These are phyloP conservation scores for Candidula unifasciata DNA, from an alignment of 2,888 invertebrate genomes.

Conservation along the genomic window DNA sequence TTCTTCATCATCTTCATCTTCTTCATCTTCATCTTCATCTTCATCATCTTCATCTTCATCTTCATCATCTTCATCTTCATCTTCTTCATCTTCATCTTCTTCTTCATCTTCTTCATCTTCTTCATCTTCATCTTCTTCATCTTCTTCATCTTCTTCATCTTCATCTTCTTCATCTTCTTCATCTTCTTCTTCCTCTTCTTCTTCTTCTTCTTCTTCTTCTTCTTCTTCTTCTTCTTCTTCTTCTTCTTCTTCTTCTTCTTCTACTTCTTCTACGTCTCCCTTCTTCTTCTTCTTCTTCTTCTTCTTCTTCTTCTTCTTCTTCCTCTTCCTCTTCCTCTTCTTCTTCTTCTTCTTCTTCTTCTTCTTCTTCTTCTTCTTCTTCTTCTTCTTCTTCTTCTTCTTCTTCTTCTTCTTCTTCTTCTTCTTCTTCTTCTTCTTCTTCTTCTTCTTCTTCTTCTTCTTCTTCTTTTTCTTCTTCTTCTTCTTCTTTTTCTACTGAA, in stretches of 20 bases:
- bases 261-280: neutral
- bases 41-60: neutral
- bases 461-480: neutral
- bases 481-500: neutral
- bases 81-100: constrained; percentile 40
- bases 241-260: constrained; percentile 11
- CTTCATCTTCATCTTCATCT: neutral
- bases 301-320: neutral
- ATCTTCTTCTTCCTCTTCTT: neutral
- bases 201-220: constrained; percentile 8
- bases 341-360: neutral
- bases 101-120: constrained; percentile 35
- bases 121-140: constrained; percentile 32
- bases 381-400: neutral
- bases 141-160: constrained; percentile 33
- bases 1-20: neutral
- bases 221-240: constrained; percentile 1
- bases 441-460: constrained; percentile 1
- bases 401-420: neutral
- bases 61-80: neutral
- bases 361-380: neutral
- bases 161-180: constrained; percentile 26
- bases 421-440: neutral
- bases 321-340: neutral
- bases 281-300: neutral